These are phyloP conservation scores for Chydorus sphaericus DNA, from an alignment of 2,888 invertebrate species.

Conservation along the genomic window DNA sequence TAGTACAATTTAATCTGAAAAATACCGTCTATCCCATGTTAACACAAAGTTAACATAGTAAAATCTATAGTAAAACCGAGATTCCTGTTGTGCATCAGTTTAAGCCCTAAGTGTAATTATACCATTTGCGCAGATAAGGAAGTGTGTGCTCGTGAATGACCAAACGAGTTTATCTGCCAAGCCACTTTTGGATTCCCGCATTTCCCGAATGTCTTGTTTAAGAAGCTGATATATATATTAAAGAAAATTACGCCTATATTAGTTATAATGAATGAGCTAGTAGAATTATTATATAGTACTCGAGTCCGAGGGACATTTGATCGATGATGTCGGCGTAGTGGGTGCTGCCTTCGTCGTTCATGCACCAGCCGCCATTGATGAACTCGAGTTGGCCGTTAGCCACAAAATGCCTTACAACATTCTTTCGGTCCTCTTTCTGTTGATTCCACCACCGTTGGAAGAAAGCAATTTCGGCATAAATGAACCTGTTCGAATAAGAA, in stretches of 20 bases:
- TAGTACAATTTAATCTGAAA: too few relatives aligned
- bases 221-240: conserved; percentile 22
- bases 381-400: conserved; percentile 33
- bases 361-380: conserved; percentile 20
- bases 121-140: conserved; percentile 38
- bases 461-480: conserved; percentile 37
- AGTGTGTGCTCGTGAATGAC: conserved; percentile 56
- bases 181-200: conserved; percentile 60
- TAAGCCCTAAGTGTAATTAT: too few relatives aligned
- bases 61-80: too few relatives aligned
- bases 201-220: conserved; percentile 52
- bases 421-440: conserved; percentile 40
- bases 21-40: too few relatives aligned
- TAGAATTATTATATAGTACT: background rate
- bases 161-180: conserved; percentile 81
- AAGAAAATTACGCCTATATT: too few relatives aligned
- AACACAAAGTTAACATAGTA: too few relatives aligned
- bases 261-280: background rate
- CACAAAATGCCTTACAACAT: conserved; percentile 37
- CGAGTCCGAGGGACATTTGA: conserved; percentile 35
- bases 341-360: conserved; percentile 33
- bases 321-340: conserved; percentile 38
- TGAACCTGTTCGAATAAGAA: too few relatives aligned
- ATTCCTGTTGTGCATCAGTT: too few relatives aligned
- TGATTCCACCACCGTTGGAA: conserved; percentile 36